A percentile compares a stretch with the other conserved stretches of the same genome.
Evolutionary conservation across 2,113 vertebrate species (phyloP).

Genomic region (Mus pahari): DNA sequence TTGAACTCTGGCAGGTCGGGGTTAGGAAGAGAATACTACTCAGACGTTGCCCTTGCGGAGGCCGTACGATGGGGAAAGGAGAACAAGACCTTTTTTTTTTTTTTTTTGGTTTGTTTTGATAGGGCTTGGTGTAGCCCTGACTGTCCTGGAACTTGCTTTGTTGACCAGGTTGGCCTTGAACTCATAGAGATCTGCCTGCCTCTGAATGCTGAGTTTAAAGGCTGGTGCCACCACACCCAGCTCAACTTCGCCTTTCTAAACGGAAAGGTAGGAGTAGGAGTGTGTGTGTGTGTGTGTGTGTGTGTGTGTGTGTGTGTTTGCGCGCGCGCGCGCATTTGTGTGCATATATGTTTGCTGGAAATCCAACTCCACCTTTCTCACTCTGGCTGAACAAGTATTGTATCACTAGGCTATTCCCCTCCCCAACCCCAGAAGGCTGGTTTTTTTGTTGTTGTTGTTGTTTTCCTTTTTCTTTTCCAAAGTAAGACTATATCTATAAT

Average conservation of each 20-base stretch:
- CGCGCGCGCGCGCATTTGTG: not conserved
- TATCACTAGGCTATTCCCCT: not conserved
- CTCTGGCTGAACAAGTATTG: not conserved
- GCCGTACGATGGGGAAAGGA: not conserved
- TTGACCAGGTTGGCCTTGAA: not conserved
- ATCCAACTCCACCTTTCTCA: not conserved
- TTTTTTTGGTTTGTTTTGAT: not conserved
- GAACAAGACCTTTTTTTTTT: not conserved
- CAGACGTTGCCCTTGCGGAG: not conserved
- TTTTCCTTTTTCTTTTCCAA: not conserved
- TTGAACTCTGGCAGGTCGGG: conserved; percentile 24
- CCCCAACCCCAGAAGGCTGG: not conserved
- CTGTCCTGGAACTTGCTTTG: not conserved
- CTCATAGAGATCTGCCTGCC: not conserved
- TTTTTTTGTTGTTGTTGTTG: not conserved
- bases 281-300: not conserved
- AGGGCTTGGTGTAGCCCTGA: not conserved
- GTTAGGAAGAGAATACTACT: not conserved
- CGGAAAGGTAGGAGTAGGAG: not conserved
- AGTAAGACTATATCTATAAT: not conserved
- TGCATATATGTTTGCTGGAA: not conserved
- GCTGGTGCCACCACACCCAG: not conserved
- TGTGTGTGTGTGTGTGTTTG: not conserved
- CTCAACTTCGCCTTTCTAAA: not conserved
- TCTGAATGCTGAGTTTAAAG: not conserved